A percentile compares a stretch with the other conserved stretches of the same genome.
These are phyloP conservation scores for Caloenas nicobarica DNA, from an alignment of 2,113 vertebrate species.

Conservation along the genomic window DNA sequence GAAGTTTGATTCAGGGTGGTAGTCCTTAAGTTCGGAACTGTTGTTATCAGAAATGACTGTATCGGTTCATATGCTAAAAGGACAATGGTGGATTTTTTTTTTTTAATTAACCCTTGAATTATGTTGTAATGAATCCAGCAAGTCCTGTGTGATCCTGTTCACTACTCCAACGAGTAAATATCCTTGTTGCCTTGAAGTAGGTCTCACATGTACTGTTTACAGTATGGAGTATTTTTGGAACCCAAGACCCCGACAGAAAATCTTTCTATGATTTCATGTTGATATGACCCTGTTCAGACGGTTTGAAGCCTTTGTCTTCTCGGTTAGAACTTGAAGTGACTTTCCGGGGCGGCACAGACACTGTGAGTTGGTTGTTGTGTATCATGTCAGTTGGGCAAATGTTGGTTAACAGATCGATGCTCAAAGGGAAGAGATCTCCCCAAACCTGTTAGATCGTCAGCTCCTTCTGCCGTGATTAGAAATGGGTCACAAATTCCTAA, in stretches of 20 bases:
- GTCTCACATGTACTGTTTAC: background rate
- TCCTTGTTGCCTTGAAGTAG: background rate
- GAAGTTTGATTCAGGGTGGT: background rate
- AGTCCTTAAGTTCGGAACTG: background rate
- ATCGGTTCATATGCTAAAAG: background rate
- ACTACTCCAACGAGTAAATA: background rate
- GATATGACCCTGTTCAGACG: background rate
- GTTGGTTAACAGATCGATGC: background rate
- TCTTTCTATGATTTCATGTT: background rate
- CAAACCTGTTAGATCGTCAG: too few relatives aligned
- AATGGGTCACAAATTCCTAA: background rate
- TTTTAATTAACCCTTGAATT: background rate
- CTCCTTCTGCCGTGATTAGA: background rate
- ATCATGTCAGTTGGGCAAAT: accelerated
- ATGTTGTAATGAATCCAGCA: background rate
- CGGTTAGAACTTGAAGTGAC: background rate
- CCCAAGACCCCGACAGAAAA: background rate
- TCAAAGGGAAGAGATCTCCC: background rate
- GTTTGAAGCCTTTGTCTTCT: background rate
- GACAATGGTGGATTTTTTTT: background rate
- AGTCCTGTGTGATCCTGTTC: background rate
- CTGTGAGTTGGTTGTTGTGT: background rate
- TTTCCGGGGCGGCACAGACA: background rate
- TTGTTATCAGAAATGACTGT: background rate
- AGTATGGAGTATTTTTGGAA: background rate